Evolutionary conservation across 1,140 invertebrate genomes (phyloP).

Genomic region (Sinella curviseta): DNA sequence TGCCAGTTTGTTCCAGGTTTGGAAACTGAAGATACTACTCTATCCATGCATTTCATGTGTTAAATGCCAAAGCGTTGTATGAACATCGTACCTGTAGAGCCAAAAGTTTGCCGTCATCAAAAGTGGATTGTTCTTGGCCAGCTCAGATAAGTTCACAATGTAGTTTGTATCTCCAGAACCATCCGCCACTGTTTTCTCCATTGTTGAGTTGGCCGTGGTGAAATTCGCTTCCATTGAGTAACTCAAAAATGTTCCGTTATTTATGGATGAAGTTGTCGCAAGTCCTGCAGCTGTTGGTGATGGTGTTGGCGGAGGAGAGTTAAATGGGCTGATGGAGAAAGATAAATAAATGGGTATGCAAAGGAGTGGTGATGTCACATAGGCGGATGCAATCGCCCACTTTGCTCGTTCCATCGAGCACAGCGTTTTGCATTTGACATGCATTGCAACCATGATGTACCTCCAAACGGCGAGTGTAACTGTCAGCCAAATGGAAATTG

Average conservation of each 20-base stretch:
- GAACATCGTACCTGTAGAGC: slow-evolving; percentile 64
- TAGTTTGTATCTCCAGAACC: slow-evolving; percentile 54
- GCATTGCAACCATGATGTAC: slow-evolving; percentile 80
- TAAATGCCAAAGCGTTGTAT: background rate
- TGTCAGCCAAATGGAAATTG: slow-evolving; percentile 88
- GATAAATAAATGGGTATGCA: slow-evolving; percentile 82
- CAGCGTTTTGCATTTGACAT: slow-evolving; percentile 72
- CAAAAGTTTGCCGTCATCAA: slow-evolving; percentile 73
- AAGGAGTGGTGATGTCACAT: slow-evolving; percentile 76
- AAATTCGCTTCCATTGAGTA: slow-evolving; percentile 10
- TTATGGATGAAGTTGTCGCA: slow-evolving; percentile 54
- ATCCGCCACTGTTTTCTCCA: background rate
- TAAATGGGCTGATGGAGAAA: slow-evolving; percentile 59
- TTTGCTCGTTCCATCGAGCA: slow-evolving; percentile 72
- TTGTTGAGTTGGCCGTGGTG: background rate
- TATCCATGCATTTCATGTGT: no score
- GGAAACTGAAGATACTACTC: no score
- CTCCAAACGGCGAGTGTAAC: slow-evolving; percentile 89
- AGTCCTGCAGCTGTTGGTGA: slow-evolving; percentile 1
- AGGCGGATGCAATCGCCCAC: slow-evolving; percentile 74
- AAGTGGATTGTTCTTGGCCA: slow-evolving; percentile 57
- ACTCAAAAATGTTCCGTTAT: background rate
- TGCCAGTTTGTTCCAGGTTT: no score
- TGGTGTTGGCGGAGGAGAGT: slow-evolving; percentile 49
- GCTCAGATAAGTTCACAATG: slow-evolving; percentile 60